Evolutionary conservation across 2,113 vertebrate species (phyloP).

Genomic region (Ophthalmolycus amberensis): DNA sequence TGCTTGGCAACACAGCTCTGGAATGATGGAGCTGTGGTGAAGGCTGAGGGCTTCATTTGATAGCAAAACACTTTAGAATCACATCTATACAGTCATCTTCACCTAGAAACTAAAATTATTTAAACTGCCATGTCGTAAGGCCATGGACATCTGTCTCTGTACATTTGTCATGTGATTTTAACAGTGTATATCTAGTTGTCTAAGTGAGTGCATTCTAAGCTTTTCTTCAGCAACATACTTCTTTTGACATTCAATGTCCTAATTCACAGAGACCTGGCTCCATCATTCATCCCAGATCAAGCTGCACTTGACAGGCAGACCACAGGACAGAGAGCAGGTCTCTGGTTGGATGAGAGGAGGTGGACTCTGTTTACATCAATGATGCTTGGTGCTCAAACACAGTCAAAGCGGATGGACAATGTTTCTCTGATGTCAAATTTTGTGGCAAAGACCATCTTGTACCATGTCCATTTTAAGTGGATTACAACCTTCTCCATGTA

Average conservation of each 20-base stretch:
- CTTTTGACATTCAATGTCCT: background rate
- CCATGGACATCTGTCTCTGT: background rate
- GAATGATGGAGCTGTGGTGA: slow-evolving; percentile 53
- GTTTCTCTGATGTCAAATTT: background rate
- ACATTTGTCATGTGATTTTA: background rate
- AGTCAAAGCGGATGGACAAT: background rate
- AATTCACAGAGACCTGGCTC: background rate
- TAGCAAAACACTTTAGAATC: slow-evolving; percentile 30
- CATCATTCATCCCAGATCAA: background rate
- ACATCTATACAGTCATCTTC: background rate
- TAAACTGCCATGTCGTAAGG: background rate
- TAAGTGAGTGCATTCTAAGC: background rate
- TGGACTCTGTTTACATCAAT: background rate
- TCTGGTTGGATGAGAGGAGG: background rate
- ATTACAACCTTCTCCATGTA: background rate
- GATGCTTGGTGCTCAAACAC: no score
- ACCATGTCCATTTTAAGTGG: background rate
- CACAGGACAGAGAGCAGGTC: background rate
- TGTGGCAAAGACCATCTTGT: background rate
- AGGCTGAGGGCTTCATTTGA: slow-evolving; percentile 45
- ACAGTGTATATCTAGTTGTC: background rate
- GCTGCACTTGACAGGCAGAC: background rate
- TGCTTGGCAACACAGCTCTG: slow-evolving; percentile 80
- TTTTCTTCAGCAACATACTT: background rate
- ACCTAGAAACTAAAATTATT: background rate